Evolutionary conservation across 2,797 vertebrate species (phyloP).

Genomic region (Apogon talboti): DNA sequence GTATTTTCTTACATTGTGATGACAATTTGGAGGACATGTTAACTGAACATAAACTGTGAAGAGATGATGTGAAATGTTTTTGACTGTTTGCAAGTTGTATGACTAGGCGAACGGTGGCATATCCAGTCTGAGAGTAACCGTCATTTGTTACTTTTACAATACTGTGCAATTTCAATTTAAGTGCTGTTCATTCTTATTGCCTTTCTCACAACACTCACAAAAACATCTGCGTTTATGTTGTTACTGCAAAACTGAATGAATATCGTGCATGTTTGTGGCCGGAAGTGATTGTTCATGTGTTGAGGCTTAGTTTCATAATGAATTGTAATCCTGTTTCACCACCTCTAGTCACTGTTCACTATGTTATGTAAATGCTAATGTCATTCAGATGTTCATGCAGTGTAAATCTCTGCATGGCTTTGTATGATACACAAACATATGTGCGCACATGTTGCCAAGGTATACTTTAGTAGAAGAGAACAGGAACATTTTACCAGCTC

Average conservation of each 20-base stretch:
- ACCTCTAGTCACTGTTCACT: conserved; percentile 5
- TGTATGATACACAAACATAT: conserved; percentile 7
- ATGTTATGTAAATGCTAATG: conserved; percentile 24
- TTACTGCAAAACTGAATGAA: conserved; percentile 14
- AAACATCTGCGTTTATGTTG: conserved; percentile 5
- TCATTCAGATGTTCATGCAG: conserved; percentile 2
- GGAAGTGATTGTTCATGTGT: conserved; percentile 7
- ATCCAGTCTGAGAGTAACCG: conserved; percentile 6
- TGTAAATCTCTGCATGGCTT: conserved; percentile 14
- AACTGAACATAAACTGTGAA: conserved; percentile 54
- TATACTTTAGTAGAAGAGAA: conserved; percentile 12
- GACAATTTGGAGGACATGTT: neutral
- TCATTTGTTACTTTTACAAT: conserved; percentile 5
- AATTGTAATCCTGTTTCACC: conserved; percentile 2
- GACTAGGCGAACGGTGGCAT: conserved; percentile 11
- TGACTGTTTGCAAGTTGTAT: conserved; percentile 5
- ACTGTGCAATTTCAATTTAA: conserved; percentile 30
- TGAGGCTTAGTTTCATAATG: neutral
- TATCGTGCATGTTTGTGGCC: conserved; percentile 1
- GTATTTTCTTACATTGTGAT: conserved; percentile 27
- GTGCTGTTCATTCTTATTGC: conserved; percentile 28
- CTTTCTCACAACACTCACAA: conserved; percentile 9
- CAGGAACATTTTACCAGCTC: neutral
- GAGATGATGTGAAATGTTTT: conserved; percentile 15
- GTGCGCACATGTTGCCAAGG: conserved; percentile 2